phyloP scores from a whole-genome alignment of 2,797 vertebrate genomes.

The Pangasius sanitwongsei region DNA sequence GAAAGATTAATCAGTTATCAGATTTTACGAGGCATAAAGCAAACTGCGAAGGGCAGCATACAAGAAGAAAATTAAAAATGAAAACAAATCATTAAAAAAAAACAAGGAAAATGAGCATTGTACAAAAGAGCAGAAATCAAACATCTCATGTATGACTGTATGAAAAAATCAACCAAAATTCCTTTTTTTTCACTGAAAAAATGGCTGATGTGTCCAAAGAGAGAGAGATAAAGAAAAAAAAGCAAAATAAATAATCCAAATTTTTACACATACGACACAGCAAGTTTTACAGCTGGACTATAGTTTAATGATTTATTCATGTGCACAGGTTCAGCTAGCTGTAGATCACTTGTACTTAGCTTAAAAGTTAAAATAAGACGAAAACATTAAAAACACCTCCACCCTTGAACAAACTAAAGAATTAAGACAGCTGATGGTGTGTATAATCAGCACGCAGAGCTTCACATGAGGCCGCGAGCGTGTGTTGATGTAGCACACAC shows the following conservation, averaged over 20 bases:
- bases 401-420: slow-evolving; percentile 63
- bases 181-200: slow-evolving; percentile 67
- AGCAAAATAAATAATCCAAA: slow-evolving; percentile 82
- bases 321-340: slow-evolving; percentile 54
- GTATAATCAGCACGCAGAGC: slow-evolving; percentile 57
- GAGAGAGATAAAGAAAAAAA: not conserved
- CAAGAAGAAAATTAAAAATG: slow-evolving; percentile 41
- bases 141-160: slow-evolving; percentile 60
- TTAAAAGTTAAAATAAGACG: slow-evolving; percentile 67
- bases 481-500: not conserved
- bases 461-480: not conserved
- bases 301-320: slow-evolving; percentile 67
- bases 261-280: slow-evolving; percentile 75
- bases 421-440: slow-evolving; percentile 64
- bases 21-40: slow-evolving; percentile 47
- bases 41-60: slow-evolving; percentile 46
- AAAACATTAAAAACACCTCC: slow-evolving; percentile 61
- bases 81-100: slow-evolving; percentile 44
- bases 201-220: slow-evolving; percentile 66
- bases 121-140: slow-evolving; percentile 69
- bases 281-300: slow-evolving; percentile 61
- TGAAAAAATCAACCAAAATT: slow-evolving; percentile 61
- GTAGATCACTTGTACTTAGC: slow-evolving; percentile 68
- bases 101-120: slow-evolving; percentile 65
- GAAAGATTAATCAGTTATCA: slow-evolving; percentile 59